phyloP scores from a whole-genome alignment of 2,797 vertebrate species.

The Spinibarbus caldwelli region DNA sequence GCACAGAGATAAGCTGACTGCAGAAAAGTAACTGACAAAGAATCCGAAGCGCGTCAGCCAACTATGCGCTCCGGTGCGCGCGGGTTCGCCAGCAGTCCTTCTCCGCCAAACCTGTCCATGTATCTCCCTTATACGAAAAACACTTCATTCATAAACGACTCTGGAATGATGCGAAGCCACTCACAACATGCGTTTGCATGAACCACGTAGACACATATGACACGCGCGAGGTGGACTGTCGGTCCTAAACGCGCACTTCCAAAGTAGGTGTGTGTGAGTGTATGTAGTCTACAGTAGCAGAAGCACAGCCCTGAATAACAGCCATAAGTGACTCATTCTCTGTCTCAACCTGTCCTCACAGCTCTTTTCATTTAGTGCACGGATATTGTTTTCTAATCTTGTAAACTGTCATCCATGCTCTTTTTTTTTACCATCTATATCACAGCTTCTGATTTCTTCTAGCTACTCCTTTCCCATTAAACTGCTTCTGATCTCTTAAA shows the following conservation, averaged over 20 bases:
- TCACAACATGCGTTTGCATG: background rate
- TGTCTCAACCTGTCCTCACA: background rate
- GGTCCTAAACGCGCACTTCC: background rate
- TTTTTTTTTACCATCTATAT: background rate
- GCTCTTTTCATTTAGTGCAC: background rate
- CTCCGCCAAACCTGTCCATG: background rate
- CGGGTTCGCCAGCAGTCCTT: background rate
- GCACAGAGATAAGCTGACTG: slow-evolving; percentile 5
- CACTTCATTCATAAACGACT: slow-evolving; percentile 10
- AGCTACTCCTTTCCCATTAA: background rate
- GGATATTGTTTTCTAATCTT: background rate
- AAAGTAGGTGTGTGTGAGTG: slow-evolving; percentile 4
- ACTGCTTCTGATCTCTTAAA: background rate
- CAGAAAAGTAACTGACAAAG: slow-evolving; percentile 16
- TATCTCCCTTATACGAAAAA: background rate
- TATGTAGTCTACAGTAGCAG: slow-evolving; percentile 1
- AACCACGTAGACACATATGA: background rate
- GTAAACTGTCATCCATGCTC: background rate
- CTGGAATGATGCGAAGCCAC: background rate
- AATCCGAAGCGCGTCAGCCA: slow-evolving; percentile 25
- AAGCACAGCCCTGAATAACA: background rate
- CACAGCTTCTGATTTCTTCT: background rate
- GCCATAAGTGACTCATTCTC: background rate
- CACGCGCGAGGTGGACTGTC: background rate
- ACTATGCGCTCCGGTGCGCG: slow-evolving; percentile 22